These are phyloP conservation scores for Neolamprologus brichardi DNA, from an alignment of 2,113 vertebrate genomes.

Conservation along the genomic window DNA sequence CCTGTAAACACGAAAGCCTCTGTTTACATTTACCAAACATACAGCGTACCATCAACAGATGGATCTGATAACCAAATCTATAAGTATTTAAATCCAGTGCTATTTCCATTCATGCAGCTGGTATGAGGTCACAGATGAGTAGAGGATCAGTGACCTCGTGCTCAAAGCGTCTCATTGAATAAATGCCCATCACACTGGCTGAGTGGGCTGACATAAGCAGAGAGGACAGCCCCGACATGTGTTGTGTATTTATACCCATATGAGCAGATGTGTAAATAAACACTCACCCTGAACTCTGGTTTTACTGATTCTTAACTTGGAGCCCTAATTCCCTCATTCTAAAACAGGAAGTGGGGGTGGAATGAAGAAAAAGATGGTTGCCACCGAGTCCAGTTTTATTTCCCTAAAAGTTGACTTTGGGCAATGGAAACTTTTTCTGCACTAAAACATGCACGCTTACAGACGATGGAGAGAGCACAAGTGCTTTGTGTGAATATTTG, in stretches of 20 bases:
- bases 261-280: background rate
- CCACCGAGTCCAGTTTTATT: background rate
- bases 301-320: background rate
- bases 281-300: background rate
- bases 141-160: background rate
- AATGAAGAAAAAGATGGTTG: background rate
- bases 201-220: background rate
- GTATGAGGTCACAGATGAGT: background rate
- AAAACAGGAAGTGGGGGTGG: background rate
- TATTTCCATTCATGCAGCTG: background rate
- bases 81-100: background rate
- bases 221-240: background rate
- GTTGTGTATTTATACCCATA: background rate
- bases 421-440: background rate
- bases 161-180: background rate
- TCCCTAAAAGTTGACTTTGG: background rate
- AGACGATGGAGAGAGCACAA: background rate
- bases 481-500: background rate
- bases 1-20: background rate
- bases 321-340: background rate
- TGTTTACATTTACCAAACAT: background rate
- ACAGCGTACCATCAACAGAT: background rate
- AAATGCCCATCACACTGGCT: background rate
- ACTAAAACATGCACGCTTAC: background rate
- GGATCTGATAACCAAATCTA: background rate